These are phyloP conservation scores for Strigamia crassipes DNA, from an alignment of 2,888 invertebrate genomes.

Conservation along the genomic window DNA sequence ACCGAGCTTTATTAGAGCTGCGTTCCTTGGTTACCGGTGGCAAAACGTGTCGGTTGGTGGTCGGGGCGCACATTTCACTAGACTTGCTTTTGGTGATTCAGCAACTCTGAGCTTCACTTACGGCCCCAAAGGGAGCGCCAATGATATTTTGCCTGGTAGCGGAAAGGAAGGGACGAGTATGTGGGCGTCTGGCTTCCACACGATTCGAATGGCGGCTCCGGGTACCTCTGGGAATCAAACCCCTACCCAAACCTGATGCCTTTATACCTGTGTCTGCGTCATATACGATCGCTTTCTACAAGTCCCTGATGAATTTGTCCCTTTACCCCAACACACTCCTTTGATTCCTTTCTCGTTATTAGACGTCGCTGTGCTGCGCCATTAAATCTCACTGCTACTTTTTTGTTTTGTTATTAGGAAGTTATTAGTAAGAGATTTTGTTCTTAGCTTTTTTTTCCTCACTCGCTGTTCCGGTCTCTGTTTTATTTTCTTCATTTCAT, in stretches of 20 bases:
- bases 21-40: constrained; percentile 14
- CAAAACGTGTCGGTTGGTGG: constrained; percentile 31
- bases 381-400: not conserved
- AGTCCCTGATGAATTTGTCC: constrained; percentile 29
- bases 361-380: constrained; percentile 8
- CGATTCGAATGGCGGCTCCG: constrained; percentile 32
- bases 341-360: constrained; percentile 39
- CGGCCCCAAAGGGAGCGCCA: constrained; percentile 35
- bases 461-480: not conserved
- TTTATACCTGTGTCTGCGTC: constrained; percentile 42
- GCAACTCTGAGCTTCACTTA: constrained; percentile 38
- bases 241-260: constrained; percentile 35
- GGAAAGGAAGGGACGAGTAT: constrained; percentile 8
- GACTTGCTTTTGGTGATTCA: constrained; percentile 32
- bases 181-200: constrained; percentile 31
- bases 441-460: not conserved
- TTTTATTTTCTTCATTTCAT: constrained; percentile 28
- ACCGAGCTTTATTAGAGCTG: not conserved
- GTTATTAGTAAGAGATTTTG: constrained; percentile 25
- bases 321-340: not conserved
- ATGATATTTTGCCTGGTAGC: constrained; percentile 41
- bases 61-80: constrained; percentile 35
- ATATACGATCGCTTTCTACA: constrained; percentile 38
- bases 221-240: constrained; percentile 24
- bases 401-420: constrained; percentile 9